A percentile compares a stretch with the other conserved stretches of the same genome.
Conservation (phyloP, 2,797 vertebrate genomes). For the Lepidocolaptes lacrymiger region DNA sequence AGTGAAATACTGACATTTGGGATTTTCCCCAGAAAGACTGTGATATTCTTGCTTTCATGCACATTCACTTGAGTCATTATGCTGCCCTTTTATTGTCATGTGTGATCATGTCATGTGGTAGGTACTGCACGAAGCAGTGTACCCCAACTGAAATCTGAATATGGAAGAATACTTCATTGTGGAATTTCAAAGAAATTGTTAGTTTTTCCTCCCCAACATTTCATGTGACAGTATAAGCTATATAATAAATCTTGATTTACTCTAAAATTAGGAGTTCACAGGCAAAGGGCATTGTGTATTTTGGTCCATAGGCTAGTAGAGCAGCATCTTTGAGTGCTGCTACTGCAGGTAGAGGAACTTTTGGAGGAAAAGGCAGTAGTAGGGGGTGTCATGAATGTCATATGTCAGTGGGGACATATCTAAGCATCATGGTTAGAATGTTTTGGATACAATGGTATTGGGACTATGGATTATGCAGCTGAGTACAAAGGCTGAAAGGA, state of each 20-base stretch:
- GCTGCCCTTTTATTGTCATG: neutral
- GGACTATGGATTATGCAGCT: neutral
- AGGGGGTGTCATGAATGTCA: neutral
- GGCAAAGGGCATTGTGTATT: neutral
- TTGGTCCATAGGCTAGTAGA: neutral
- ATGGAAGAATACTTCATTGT: neutral
- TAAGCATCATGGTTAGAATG: neutral
- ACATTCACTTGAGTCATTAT: neutral
- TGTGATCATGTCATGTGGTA: neutral
- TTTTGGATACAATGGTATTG: neutral
- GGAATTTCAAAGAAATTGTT: neutral
- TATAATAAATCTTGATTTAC: neutral
- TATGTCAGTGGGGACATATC: neutral
- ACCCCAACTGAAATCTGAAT: neutral
- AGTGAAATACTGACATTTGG: neutral
- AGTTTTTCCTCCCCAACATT: neutral
- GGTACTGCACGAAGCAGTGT: neutral
- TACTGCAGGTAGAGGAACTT: neutral
- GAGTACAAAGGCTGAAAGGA: neutral
- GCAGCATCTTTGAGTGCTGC: neutral
- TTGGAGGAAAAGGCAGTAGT: neutral
- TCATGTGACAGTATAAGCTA: neutral
- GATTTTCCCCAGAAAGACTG: neutral
- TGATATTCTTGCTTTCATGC: neutral
- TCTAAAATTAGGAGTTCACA: neutral